Conservation (phyloP, 2,797 vertebrate genomes). For the Molossus molossus region DNA sequence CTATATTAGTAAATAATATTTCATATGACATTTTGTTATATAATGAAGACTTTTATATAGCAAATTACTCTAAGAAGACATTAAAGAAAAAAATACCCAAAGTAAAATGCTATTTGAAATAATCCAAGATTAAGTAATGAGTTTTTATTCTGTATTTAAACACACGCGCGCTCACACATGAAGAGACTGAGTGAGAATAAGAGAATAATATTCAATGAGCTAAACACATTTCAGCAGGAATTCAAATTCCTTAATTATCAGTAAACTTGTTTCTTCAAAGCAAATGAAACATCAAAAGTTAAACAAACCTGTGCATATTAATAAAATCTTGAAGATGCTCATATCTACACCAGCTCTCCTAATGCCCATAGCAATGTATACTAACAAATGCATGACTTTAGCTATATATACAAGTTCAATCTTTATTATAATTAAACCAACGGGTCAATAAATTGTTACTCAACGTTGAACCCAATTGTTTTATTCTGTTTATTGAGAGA, state of each 20-base stretch:
- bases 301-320: slow-evolving; percentile 56
- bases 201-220: not conserved
- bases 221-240: not conserved
- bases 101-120: not conserved
- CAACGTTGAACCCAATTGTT: slow-evolving; percentile 68
- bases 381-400: slow-evolving; percentile 8
- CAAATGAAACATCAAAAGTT: not conserved
- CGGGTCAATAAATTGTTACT: slow-evolving; percentile 79
- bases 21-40: not conserved
- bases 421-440: slow-evolving; percentile 79
- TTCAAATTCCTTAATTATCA: slow-evolving; percentile 30
- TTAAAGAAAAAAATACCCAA: not conserved
- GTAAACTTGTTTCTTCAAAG: slow-evolving; percentile 21
- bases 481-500: slow-evolving; percentile 57
- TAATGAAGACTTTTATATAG: not conserved
- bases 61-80: not conserved
- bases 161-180: not conserved
- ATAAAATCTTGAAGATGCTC: not conserved
- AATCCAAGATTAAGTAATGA: slow-evolving; percentile 12
- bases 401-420: slow-evolving; percentile 73
- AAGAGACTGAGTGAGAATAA: not conserved
- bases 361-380: not conserved
- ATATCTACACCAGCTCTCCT: not conserved
- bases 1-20: not conserved
- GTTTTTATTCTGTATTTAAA: not conserved